Conservation (phyloP, 2,888 invertebrate species). For the Cheilosia vulpina region DNA sequence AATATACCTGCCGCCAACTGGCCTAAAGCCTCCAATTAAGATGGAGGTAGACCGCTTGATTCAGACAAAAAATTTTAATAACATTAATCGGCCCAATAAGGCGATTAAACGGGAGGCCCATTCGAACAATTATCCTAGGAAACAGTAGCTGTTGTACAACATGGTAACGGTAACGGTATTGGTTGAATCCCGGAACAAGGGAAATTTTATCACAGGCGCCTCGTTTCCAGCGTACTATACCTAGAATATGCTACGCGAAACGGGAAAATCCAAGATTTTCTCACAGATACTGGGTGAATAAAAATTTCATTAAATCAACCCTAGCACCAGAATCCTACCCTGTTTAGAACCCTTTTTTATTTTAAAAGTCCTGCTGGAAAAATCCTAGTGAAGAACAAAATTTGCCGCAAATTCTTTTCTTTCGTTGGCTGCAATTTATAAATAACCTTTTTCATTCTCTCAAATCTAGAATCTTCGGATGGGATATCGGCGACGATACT, state of each 20-base stretch:
- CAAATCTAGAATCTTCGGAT: background rate
- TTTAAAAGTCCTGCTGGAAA: conserved; percentile 10
- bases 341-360: conserved; percentile 9
- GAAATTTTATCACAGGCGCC: no score
- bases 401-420: conserved; percentile 21
- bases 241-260: no score
- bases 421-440: conserved; percentile 7
- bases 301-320: conserved; percentile 19
- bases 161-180: background rate
- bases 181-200: no score
- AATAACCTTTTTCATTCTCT: background rate
- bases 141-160: conserved; percentile 3
- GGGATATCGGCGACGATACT: conserved; percentile 20
- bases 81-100: no score
- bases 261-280: no score
- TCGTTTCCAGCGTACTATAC: no score
- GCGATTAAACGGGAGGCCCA: no score
- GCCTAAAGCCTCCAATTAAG: conserved; percentile 28
- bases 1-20: conserved; percentile 5
- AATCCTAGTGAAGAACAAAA: conserved; percentile 7
- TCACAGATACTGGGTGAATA: background rate
- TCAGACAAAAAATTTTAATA: conserved; percentile 9
- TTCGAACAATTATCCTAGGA: no score
- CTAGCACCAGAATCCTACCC: conserved; percentile 9
- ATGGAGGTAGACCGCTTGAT: conserved; percentile 15